phyloP scores from a whole-genome alignment of 2,888 invertebrate species.

The Actias luna region DNA sequence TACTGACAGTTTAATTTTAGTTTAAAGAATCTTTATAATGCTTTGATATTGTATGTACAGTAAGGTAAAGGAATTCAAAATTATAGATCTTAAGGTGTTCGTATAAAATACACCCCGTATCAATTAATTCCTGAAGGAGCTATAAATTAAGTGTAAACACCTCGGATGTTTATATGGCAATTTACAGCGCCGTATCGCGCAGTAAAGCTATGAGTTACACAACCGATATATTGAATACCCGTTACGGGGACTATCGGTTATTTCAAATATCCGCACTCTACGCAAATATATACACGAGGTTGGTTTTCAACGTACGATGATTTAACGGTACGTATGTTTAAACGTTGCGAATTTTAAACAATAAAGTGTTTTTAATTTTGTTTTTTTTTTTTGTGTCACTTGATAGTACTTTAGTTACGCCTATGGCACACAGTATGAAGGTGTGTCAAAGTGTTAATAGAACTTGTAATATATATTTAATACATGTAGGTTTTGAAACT shows the following conservation, averaged over 20 bases:
- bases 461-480: too few species aligned
- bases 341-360: conserved; percentile 28
- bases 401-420: too few species aligned
- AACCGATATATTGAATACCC: conserved; percentile 24
- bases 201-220: background rate
- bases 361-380: conserved; percentile 20
- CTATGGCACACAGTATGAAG: too few species aligned
- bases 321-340: conserved; percentile 34
- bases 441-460: too few species aligned
- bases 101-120: background rate
- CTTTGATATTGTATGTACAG: background rate
- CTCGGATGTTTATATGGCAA: background rate
- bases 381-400: too few species aligned
- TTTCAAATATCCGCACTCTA: conserved; percentile 43
- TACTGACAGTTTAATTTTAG: too few species aligned
- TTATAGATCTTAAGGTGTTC: too few species aligned
- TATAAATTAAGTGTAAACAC: background rate
- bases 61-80: background rate
- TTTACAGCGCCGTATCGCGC: background rate
- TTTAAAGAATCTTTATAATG: too few species aligned
- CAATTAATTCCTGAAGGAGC: background rate
- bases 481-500: too few species aligned
- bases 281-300: conserved; percentile 28
- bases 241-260: conserved; percentile 49
- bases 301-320: conserved; percentile 30